A percentile compares a stretch with the other conserved stretches of the same genome.
phyloP scores from a whole-genome alignment of 2,797 vertebrate genomes.

The Falco peregrinus region DNA sequence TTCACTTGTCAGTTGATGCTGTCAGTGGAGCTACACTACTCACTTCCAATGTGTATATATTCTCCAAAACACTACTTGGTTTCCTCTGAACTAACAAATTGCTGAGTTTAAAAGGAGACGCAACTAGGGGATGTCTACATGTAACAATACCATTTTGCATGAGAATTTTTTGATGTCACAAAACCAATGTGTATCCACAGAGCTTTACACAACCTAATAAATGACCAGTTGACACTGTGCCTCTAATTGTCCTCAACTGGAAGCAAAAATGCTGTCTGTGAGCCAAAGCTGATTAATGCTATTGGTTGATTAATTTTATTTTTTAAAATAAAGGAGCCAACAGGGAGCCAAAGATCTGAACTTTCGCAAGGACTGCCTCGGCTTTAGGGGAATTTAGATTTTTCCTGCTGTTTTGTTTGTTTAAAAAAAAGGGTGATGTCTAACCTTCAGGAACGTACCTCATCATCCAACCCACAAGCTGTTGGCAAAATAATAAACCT shows the following conservation, averaged over 20 bases:
- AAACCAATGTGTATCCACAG: not conserved
- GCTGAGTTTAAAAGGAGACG: not conserved
- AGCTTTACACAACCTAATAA: slow-evolving; percentile 10
- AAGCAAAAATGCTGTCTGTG: slow-evolving; percentile 2
- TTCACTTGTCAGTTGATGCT: not conserved
- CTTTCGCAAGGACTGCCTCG: slow-evolving; percentile 50
- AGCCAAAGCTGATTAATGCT: slow-evolving; percentile 2
- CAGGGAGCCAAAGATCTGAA: slow-evolving; percentile 19
- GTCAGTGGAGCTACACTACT: not conserved
- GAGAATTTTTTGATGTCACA: not conserved
- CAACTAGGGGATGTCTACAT: not conserved
- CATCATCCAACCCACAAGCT: slow-evolving; percentile 74
- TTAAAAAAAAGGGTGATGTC: slow-evolving; percentile 70
- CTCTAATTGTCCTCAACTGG: slow-evolving; percentile 16
- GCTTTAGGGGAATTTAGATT: slow-evolving; percentile 69
- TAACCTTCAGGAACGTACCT: slow-evolving; percentile 75
- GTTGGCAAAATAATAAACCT: slow-evolving; percentile 69
- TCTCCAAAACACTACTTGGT: not conserved
- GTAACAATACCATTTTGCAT: not conserved
- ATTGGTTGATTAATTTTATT: not conserved
- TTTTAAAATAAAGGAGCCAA: not conserved
- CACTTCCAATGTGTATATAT: not conserved
- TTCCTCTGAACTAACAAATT: not conserved
- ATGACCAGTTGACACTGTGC: slow-evolving; percentile 18
- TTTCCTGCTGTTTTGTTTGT: slow-evolving; percentile 69